Evolutionary conservation across 2,113 vertebrate genomes (phyloP), one percentile per base, ranked within the genome.

Genomic region (Laticauda colubrina): DNA sequence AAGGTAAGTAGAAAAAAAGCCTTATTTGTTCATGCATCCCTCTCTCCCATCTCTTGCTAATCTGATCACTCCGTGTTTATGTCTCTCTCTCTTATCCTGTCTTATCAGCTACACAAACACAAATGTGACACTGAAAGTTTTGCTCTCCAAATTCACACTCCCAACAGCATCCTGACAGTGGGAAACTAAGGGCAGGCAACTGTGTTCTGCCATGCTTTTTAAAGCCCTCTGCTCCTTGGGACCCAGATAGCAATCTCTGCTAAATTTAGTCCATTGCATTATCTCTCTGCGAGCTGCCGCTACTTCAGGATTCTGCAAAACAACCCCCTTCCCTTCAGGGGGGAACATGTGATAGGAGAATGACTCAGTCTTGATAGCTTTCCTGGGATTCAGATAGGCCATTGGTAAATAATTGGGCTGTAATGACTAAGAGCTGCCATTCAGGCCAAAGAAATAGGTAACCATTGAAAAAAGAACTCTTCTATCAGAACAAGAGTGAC

Each of bases 241-340:
- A 81, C 96, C 95, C 95, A 69, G 95, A 95, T 97, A 97, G 97
- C 95, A 96, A 97, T 96, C 91, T 93, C 87, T 85, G 94, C 96
- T 97, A 97, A 97, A 97, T 97, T 97, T 97, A 97, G 96, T 91
- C 88, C 39, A n/a, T 89, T 93, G 96, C 93, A 81, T 92, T 93
- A 92, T 94, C 34, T 55, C 92, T 64, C 92, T 64, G 88, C 26
- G 89, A 94, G 95, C 3, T 88, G 4, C 55, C 18, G 5, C 20
- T 34, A 45, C 95, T 24, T 0, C 87, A 26, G 56, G 89, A 0
- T 85, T 85, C 95, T 94, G 51, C 0, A 0, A 95, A 85, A 89
- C 15, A 69, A 69, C 7, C 2, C 18, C n/a, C 75, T 81, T 1
- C 75, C 34, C 34, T 81, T 81, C 75, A 9, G 75, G 5, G 5